phyloP scores from a whole-genome alignment of 1,140 invertebrate species.

The Archivesica marissinica region DNA sequence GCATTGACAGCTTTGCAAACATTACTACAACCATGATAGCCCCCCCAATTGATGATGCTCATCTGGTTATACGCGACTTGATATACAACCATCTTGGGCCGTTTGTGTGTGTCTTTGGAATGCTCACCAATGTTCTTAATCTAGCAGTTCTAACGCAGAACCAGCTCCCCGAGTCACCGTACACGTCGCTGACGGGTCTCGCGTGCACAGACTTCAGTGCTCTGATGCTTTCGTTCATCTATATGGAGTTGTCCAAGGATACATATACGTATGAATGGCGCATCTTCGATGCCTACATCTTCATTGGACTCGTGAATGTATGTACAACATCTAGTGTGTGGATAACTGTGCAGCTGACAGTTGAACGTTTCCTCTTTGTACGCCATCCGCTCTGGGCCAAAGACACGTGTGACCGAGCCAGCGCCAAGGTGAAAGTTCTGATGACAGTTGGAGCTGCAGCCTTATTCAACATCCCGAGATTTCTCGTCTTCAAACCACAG shows the following conservation, averaged over 20 bases:
- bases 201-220: constrained; percentile 75
- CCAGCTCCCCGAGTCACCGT: constrained; percentile 79
- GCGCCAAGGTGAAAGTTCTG: constrained; percentile 74
- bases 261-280: constrained; percentile 70
- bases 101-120: constrained; percentile 78
- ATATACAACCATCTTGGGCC: constrained; percentile 75
- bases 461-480: constrained; percentile 77
- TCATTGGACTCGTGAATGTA: constrained; percentile 76
- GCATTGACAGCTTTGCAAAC: not conserved
- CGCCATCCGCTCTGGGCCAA: constrained; percentile 77
- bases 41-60: too few relatives aligned
- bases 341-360: constrained; percentile 78
- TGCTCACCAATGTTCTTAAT: constrained; percentile 80
- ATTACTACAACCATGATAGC: too few relatives aligned
- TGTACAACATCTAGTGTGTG: constrained; percentile 77
- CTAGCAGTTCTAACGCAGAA: constrained; percentile 77
- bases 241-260: constrained; percentile 68
- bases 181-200: constrained; percentile 79
- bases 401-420: constrained; percentile 72
- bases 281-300: constrained; percentile 76
- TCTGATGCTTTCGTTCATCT: constrained; percentile 73
- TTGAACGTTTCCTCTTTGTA: constrained; percentile 79
- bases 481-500: constrained; percentile 68
- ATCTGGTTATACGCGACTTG: constrained; percentile 12
- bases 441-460: constrained; percentile 67